Evolutionary conservation across 1,140 invertebrate genomes (phyloP), one percentile per base, ranked within the genome.

Genomic region (Lysiphlebus fabarum): DNA sequence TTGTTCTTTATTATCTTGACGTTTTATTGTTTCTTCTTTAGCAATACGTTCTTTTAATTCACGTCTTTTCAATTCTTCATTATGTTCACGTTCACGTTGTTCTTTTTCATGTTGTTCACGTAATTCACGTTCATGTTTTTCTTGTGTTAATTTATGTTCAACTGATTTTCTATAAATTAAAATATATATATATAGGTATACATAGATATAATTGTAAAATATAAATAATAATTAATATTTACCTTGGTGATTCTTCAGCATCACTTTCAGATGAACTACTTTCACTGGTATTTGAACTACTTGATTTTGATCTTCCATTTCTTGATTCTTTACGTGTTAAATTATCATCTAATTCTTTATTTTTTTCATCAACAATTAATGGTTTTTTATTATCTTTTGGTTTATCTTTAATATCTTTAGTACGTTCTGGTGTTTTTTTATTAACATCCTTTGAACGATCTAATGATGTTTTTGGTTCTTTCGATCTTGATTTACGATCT

Each of bases 251-350:
- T 26, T 68, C 67, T 59, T 76, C 75, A 56, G 74, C 76, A 63
- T 80, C 77, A 55, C 69, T 75, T 2, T 26, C 17, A 61, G 73
- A 74, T 58, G 76, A 75, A 67, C 73, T 74, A 65, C 73, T 77
- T 41, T 77, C 73, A 61, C 76, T 79, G 67, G 76, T 78, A 63
- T 78, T 72, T 58, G 75, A 76, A 64, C 75, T 78, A 66, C 73
- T 80, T n/a, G 77, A 79, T 45, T 79, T 78, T 38, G 78, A 79
- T 45, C 77, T 67, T 63, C 76, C 77, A 51, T 80, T 80, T 49
- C 76, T 70, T 10, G 76, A 62, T 62, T 77, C 75, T 65, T 77
- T 77, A 53, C 69, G 72, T 40, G 68, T 8, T 49, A 12, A 26
- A 7, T 67, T 62, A 37, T 76, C 70, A 6, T 53, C 47, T 7